These are phyloP conservation scores for Tetragonula carbonaria DNA, from an alignment of 2,888 invertebrate genomes.

Conservation along the genomic window DNA sequence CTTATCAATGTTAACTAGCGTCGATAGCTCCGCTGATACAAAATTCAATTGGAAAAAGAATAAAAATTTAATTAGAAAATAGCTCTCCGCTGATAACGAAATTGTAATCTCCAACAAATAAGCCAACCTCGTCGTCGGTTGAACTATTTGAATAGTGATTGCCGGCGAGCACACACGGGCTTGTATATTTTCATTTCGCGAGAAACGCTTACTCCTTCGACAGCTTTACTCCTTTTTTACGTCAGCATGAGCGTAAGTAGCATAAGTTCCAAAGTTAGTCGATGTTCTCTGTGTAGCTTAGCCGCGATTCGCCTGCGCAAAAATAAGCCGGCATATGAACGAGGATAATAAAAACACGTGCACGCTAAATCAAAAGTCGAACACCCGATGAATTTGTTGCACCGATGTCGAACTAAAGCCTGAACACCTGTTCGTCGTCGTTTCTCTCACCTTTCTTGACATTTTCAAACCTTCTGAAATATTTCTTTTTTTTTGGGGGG, in stretches of 20 bases:
- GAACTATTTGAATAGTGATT: slow-evolving; percentile 21
- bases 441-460: slow-evolving; percentile 50
- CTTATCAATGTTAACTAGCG: too few relatives aligned
- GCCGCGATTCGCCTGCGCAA: neutral
- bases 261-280: slow-evolving; percentile 54
- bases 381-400: slow-evolving; percentile 4
- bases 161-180: neutral
- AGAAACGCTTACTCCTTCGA: slow-evolving; percentile 32
- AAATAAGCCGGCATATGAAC: slow-evolving; percentile 45
- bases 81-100: too few relatives aligned
- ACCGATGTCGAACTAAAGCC: slow-evolving; percentile 27
- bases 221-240: slow-evolving; percentile 44
- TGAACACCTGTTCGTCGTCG: slow-evolving; percentile 1
- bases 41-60: too few relatives aligned
- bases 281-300: neutral
- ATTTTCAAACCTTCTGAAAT: slow-evolving; percentile 35
- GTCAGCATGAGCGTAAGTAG: slow-evolving; percentile 31
- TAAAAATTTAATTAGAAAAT: too few relatives aligned
- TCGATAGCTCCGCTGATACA: too few relatives aligned
- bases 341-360: slow-evolving; percentile 13
- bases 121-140: too few relatives aligned
- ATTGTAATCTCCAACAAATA: neutral
- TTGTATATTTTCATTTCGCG: slow-evolving; percentile 50
- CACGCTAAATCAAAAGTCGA: neutral
- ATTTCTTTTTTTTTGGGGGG: too few relatives aligned